A percentile compares a stretch with the other conserved stretches of the same genome.
Conservation (phyloP, 1,140 invertebrate genomes). For the Drosophila repleta region DNA sequence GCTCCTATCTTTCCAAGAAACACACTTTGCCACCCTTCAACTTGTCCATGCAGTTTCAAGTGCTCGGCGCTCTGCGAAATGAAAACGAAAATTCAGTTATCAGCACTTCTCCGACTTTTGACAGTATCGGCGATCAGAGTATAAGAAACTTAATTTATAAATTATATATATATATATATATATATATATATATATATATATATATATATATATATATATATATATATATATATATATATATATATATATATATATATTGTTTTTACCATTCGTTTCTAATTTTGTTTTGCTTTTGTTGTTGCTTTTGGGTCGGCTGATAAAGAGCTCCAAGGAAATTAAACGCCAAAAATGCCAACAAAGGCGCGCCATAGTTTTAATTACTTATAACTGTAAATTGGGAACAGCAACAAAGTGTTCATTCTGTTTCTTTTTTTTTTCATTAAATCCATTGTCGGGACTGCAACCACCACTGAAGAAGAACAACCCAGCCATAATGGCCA, state of each 20-base stretch:
- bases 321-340: constrained; percentile 47
- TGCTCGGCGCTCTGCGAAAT: constrained; percentile 43
- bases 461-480: constrained; percentile 8
- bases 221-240: constrained; percentile 12
- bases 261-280: constrained; percentile 30
- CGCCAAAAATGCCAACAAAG: constrained; percentile 61
- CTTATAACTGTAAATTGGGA: constrained; percentile 37
- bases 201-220: constrained; percentile 25
- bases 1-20: constrained; percentile 51
- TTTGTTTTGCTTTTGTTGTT: constrained; percentile 25
- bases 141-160: constrained; percentile 73
- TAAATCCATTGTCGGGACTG: constrained; percentile 15
- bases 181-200: constrained; percentile 13
- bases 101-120: constrained; percentile 65
- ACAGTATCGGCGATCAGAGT: constrained; percentile 76
- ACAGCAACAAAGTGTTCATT: constrained; percentile 27
- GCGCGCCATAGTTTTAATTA: constrained; percentile 77
- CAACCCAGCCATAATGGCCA: constrained; percentile 39
- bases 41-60: constrained; percentile 61
- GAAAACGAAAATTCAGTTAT: constrained; percentile 49
- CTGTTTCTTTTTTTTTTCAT: constrained; percentile 20
- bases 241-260: constrained; percentile 23
- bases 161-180: constrained; percentile 35
- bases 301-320: constrained; percentile 47
- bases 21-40: constrained; percentile 58